Base-by-base conservation (phyloP, 1,140 invertebrate species). In the Heliconius hermathena region DNA sequence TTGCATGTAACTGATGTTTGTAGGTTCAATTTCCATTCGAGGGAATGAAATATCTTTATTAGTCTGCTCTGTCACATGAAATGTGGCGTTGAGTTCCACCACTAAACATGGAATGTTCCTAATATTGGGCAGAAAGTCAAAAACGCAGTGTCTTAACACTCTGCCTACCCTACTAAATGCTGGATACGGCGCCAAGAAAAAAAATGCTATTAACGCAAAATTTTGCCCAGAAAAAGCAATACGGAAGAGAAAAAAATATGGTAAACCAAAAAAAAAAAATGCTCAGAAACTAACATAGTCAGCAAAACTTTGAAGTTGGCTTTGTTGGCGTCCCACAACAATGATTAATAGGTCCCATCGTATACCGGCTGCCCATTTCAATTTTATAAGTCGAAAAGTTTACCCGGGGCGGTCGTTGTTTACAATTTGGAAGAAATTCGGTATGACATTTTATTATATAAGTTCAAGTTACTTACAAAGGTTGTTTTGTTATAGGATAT, bases 291-390 rank as follows among this genome's bases (percentile, higher is more conserved):
- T 66, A 66, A 29, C 11, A 6, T 29, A 26, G 60, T 66, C 26
- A 5, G 13, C 6, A 26, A 66, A 66, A 66, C 22, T 66, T 29
- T 29, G 60, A 29, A 22, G 26, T 9, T 29, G 26, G 60, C 60
- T 66, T 13, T 26, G 13, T 66, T 11, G 26, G 22, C 60, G 60
- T 29, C 26, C 11, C 60, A 29, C 60, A 60, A 26, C n/a, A 66
- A 66, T 66, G 60, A 66, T 66, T 66, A 66, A 66, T 66, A 29
- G 60, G 26, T 66, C 60, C 60, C 60, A 66, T 29, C 60, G 26
- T 66, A 66, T 26, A 11, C 3, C 54, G 26, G 60, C 60, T 66
- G 60, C 29, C 60, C 60, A 66, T 66, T 66, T 26, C 60, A 66
- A 66, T 66, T 66, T 29, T 66, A 66, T 26, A 66, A 66, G 60